phyloP scores from a whole-genome alignment of 2,888 invertebrate species.

The Drosophila koepferae region DNA sequence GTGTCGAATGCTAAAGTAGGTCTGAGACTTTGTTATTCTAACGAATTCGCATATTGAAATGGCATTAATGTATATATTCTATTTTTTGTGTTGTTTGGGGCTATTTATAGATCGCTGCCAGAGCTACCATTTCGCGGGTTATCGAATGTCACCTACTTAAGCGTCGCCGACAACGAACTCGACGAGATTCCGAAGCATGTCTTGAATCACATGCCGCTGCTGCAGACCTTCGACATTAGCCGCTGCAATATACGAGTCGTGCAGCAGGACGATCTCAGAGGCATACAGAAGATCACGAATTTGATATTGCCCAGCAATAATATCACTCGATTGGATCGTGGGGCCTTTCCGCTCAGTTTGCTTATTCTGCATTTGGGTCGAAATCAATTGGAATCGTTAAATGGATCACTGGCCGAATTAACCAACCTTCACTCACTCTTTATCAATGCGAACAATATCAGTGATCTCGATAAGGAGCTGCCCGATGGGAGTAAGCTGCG shows the following conservation, averaged over 20 bases:
- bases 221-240: slow-evolving; percentile 93
- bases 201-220: slow-evolving; percentile 90
- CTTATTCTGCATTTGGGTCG: slow-evolving; percentile 91
- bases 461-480: slow-evolving; percentile 90
- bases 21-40: slow-evolving; percentile 32
- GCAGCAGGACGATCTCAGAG: slow-evolving; percentile 91
- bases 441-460: slow-evolving; percentile 91
- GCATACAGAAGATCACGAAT: slow-evolving; percentile 88
- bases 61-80: slow-evolving; percentile 23
- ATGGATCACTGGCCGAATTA: slow-evolving; percentile 91
- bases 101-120: slow-evolving; percentile 88
- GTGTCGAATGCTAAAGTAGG: neutral
- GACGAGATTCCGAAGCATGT: slow-evolving; percentile 91
- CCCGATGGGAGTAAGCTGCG: slow-evolving; percentile 88
- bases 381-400: slow-evolving; percentile 90
- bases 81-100: slow-evolving; percentile 28
- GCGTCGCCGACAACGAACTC: slow-evolving; percentile 92
- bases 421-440: slow-evolving; percentile 91
- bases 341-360: slow-evolving; percentile 89
- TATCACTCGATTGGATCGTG: slow-evolving; percentile 90
- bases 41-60: slow-evolving; percentile 42
- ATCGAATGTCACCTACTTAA: slow-evolving; percentile 90
- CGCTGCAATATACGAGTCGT: slow-evolving; percentile 92
- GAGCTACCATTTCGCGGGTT: slow-evolving; percentile 91
- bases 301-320: slow-evolving; percentile 91